Conservation (phyloP, 2,113 vertebrate genomes). For the Ameiurus melas region DNA sequence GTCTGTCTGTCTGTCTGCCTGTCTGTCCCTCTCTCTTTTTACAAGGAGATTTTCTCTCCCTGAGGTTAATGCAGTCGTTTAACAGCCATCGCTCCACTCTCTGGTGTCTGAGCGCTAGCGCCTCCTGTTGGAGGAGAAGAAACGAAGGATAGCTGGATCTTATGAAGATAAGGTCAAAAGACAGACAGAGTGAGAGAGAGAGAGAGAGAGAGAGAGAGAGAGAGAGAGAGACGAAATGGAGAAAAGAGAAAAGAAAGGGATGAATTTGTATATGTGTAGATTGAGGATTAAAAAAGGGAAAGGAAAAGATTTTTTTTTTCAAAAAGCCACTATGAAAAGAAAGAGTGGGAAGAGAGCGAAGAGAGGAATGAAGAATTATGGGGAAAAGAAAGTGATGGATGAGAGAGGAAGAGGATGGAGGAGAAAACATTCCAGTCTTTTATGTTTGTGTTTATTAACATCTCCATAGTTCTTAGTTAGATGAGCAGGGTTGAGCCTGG, state of each 20-base stretch:
- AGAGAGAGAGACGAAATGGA: background rate
- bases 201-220: background rate
- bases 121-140: conserved; percentile 21
- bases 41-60: conserved; percentile 54
- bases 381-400: background rate
- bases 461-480: too few relatives aligned
- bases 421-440: background rate
- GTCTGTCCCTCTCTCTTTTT: conserved; percentile 65
- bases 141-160: background rate
- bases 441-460: background rate
- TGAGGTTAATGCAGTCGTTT: background rate
- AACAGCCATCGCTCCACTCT: background rate
- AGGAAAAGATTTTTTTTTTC: background rate
- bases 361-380: background rate
- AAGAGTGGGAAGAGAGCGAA: background rate
- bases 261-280: background rate
- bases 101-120: background rate
- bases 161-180: background rate
- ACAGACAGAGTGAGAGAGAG: background rate
- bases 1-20: background rate
- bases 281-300: background rate
- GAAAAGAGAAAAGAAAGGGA: background rate
- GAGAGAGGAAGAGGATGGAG: too few relatives aligned
- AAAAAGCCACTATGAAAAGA: background rate
- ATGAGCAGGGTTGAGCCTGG: too few relatives aligned